phyloP scores from a whole-genome alignment of 1,140 invertebrate species.

The Nylanderia fulva region DNA sequence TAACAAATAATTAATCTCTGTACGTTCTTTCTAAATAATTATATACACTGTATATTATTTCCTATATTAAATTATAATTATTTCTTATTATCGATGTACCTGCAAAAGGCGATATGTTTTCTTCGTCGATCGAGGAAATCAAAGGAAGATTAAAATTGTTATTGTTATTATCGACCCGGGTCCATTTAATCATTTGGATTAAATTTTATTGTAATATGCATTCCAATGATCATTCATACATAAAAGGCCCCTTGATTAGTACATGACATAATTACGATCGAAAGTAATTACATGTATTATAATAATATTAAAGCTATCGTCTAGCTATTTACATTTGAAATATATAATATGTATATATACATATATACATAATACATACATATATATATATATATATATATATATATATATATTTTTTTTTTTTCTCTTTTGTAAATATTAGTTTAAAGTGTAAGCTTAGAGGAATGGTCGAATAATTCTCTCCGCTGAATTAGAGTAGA shows the following conservation, averaged over 20 bases:
- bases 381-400: constrained; percentile 40
- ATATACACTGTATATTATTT: too few species aligned
- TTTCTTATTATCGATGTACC: constrained; percentile 4
- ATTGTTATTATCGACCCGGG: not conserved
- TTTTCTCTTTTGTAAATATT: constrained; percentile 74
- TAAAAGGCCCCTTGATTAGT: constrained; percentile 81
- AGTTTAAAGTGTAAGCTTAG: constrained; percentile 75
- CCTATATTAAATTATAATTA: constrained; percentile 6
- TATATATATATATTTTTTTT: constrained; percentile 19
- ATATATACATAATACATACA: too few species aligned
- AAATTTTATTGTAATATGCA: constrained; percentile 69
- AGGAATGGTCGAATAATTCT: constrained; percentile 75
- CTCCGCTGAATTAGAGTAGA: not conserved
- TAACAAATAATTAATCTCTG: too few species aligned
- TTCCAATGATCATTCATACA: constrained; percentile 78
- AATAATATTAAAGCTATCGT: constrained; percentile 69
- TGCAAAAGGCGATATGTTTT: not conserved
- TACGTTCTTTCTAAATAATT: too few species aligned
- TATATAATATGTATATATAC: too few species aligned
- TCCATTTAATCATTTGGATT: constrained; percentile 57
- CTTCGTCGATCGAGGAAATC: not conserved
- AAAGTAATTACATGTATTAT: constrained; percentile 64
- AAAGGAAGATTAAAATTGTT: constrained; percentile 1
- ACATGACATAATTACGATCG: constrained; percentile 68
- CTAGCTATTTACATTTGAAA: constrained; percentile 68